Evolutionary conservation across 2,797 vertebrate genomes (phyloP).

Genomic region (Toxotes lorentzi): DNA sequence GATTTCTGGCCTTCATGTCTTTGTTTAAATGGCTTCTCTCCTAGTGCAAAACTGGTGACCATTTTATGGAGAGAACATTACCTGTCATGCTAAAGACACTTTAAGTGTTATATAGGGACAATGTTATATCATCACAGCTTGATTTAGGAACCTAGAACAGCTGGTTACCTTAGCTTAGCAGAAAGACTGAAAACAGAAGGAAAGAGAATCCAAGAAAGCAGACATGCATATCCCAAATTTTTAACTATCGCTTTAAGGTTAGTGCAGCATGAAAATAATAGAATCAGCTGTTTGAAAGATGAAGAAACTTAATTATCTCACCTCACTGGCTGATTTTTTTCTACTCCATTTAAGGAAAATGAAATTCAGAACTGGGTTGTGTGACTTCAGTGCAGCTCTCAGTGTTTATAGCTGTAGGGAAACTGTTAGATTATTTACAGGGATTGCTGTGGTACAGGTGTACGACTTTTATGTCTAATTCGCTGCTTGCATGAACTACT

Average conservation of each 20-base stretch:
- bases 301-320: not conserved
- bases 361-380: conserved; percentile 8
- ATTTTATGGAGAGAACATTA: conserved; percentile 7
- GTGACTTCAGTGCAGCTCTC: not conserved
- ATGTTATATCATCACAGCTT: not conserved
- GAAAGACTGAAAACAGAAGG: not conserved
- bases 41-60: conserved; percentile 4
- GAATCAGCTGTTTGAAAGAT: not conserved
- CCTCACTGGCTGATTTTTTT: not conserved
- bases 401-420: conserved; percentile 9
- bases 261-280: not conserved
- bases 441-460: not conserved
- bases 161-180: not conserved
- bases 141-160: conserved; percentile 12
- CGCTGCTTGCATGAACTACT: conserved; percentile 31
- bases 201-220: not conserved
- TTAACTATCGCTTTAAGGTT: not conserved
- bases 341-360: conserved; percentile 11
- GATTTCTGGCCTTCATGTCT: conserved; percentile 1
- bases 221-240: not conserved
- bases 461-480: conserved; percentile 40
- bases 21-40: not conserved
- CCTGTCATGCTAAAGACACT: not conserved
- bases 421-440: not conserved
- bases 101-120: not conserved